These are phyloP conservation scores for Crotalus viridis DNA, from an alignment of 2,113 vertebrate species.

Conservation along the genomic window DNA sequence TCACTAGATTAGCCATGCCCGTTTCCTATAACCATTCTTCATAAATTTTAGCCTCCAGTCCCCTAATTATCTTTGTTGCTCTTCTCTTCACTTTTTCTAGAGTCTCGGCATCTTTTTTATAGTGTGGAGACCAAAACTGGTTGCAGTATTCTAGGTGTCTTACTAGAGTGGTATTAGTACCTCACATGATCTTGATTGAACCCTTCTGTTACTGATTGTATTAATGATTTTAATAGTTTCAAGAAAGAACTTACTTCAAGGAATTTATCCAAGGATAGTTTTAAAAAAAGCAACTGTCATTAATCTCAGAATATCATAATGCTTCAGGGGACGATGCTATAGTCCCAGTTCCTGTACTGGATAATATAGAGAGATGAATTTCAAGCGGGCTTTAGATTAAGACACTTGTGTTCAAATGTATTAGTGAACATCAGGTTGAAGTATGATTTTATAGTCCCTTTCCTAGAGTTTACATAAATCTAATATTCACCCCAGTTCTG, in stretches of 20 bases:
- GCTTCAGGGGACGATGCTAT: conserved; percentile 15
- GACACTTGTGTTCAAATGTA: neutral
- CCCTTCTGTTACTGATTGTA: neutral
- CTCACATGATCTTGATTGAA: no score
- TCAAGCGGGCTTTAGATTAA: neutral
- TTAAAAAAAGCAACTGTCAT: neutral
- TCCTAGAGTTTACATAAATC: neutral
- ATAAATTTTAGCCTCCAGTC: no score
- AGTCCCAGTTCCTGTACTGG: neutral
- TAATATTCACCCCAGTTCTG: neutral
- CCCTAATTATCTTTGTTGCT: no score
- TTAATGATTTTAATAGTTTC: conserved; percentile 41
- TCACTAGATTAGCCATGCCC: no score
- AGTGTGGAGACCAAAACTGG: no score
- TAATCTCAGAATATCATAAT: conserved; percentile 20
- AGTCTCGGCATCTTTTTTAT: no score
- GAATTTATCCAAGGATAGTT: conserved; percentile 48
- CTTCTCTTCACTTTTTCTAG: no score
- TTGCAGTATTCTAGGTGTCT: no score
- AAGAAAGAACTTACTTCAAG: conserved; percentile 25
- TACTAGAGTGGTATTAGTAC: no score
- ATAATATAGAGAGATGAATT: neutral
- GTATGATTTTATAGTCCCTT: neutral
- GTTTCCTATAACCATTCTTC: no score
- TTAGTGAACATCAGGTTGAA: neutral